Percentiles rank a stretch among this genome's conserved stretches.
Evolutionary conservation across 2,797 vertebrate species (phyloP).

Genomic region (Hoplostethus atlanticus): DNA sequence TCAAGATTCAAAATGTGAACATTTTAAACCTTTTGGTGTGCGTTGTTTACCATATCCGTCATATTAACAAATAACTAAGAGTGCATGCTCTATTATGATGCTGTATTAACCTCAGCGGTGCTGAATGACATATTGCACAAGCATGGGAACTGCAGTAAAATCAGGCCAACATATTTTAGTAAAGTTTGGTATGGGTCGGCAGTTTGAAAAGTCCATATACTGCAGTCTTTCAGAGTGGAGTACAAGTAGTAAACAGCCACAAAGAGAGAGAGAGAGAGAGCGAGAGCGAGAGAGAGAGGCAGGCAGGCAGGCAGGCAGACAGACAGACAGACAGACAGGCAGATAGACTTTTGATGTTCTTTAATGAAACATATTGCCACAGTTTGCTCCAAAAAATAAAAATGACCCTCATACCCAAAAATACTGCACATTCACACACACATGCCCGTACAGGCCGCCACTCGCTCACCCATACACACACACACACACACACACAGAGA

Average conservation of each 20-base stretch:
- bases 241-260: conserved; percentile 47
- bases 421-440: no score
- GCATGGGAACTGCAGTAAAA: conserved; percentile 18
- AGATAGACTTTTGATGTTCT: no score
- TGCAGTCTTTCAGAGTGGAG: conserved; percentile 35
- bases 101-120: conserved; percentile 38
- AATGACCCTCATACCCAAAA: no score
- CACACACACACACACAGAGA: not conserved
- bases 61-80: conserved; percentile 20
- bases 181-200: conserved; percentile 36
- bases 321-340: no score
- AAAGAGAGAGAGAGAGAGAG: not conserved
- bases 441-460: no score
- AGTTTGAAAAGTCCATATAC: conserved; percentile 25
- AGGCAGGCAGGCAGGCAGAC: no score
- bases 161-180: conserved; percentile 11
- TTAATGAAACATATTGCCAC: no score
- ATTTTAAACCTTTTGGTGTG: conserved; percentile 2
- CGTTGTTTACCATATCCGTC: conserved; percentile 9
- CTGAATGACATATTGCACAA: conserved; percentile 31
- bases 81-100: conserved; percentile 22
- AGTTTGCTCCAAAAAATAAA: no score
- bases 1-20: not conserved
- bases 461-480: no score
- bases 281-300: not conserved